Conservation (phyloP, 2,888 invertebrate genomes). For the Amblyjoppa proteus region DNA sequence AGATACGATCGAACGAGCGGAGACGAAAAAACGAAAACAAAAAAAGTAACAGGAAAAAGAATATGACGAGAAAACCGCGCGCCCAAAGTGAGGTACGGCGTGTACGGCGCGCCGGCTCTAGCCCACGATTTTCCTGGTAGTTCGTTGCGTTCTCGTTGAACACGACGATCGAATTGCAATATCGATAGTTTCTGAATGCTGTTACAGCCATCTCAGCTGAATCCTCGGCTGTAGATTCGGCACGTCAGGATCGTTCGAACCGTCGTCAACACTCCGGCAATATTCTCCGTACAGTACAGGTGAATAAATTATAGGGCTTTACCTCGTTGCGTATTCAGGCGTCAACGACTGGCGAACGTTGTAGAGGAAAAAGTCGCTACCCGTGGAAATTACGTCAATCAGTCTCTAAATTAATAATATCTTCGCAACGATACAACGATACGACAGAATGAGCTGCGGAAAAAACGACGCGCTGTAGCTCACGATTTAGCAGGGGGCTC, state of each 20-base stretch:
- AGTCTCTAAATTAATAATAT: no score
- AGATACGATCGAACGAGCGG: constrained; percentile 26
- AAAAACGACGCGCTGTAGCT: constrained; percentile 68
- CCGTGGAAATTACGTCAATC: no score
- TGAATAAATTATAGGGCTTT: not conserved
- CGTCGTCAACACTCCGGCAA: no score
- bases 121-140: constrained; percentile 69
- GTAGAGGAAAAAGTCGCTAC: no score
- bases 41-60: constrained; percentile 36
- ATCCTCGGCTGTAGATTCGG: no score
- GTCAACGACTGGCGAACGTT: no score
- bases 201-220: not conserved
- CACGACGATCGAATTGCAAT: constrained; percentile 22
- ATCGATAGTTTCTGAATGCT: not conserved
- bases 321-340: not conserved
- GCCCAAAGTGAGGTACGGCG: constrained; percentile 54
- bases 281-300: not conserved
- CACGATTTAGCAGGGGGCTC: constrained; percentile 66
- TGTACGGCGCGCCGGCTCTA: constrained; percentile 71
- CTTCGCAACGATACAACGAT: no score
- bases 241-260: no score
- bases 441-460: no score
- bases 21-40: constrained; percentile 36
- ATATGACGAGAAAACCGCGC: constrained; percentile 22
- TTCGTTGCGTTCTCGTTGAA: constrained; percentile 38